Evolutionary conservation across 2,888 invertebrate species (phyloP), one percentile per base, ranked within the genome.

Genomic region (Aelia acuminata): DNA sequence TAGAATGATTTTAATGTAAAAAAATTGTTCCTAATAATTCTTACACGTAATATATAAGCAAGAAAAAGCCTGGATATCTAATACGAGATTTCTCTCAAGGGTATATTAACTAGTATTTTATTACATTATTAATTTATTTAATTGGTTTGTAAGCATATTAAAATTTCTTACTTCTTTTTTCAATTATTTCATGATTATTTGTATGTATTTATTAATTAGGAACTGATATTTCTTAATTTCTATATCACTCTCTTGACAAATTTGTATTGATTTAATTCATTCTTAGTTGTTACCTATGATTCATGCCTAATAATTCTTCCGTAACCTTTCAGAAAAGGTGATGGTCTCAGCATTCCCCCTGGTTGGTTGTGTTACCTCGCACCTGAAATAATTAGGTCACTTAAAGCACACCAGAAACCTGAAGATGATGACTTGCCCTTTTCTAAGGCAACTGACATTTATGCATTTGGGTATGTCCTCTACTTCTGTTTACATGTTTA

Each of bases 281-380:
- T 20, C 22, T 53, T 53, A n/a, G 8, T 53, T n/a, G n/a, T 22
- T 11, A 50, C n/a, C n/a, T n/a, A 53, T 1, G n/a, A 53, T 22
- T n/a, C n/a, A 53, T n/a, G 4, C 15, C 31, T 63, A 63, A 63
- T 63, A 31, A 31, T 63, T 31, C 15, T 31, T 26, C 31, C 3
- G 18, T 31, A 31, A 87, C 89, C 86, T 91, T 90, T 47, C 91
- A 94, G 94, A 91, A 93, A 94, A 91, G 95, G 95, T 84, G 96
- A 97, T 93, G 95, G 96, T 91, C 94, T 98, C 91, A 96, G 97
- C 91, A 98, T 99, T 92, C 99, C 99, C 89, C 96, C 97, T 85
- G 98, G 99, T 91, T 99, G 99, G 99, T 94, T 99, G 92, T 98
- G 98, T 94, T 99, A 99, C 93, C 94, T 99, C 92, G 97, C 99